Conservation (phyloP, 2,113 vertebrate genomes). For the Syngnathus typhle region DNA sequence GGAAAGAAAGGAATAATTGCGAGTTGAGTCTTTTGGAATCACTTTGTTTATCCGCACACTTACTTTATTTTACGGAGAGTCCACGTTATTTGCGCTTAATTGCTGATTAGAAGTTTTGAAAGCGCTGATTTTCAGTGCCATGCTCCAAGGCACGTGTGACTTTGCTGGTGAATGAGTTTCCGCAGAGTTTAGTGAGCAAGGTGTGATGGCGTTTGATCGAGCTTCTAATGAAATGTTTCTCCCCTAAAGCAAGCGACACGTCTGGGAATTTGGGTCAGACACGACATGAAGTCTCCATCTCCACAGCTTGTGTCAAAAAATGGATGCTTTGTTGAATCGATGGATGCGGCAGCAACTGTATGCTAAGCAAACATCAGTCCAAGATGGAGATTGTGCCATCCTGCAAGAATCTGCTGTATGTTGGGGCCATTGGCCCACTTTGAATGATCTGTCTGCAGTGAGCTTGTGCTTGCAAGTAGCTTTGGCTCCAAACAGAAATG, state of each 20-base stretch:
- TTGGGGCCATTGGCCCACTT: background rate
- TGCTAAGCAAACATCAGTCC: background rate
- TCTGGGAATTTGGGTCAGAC: slow-evolving; percentile 6
- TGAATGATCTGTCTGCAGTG: background rate
- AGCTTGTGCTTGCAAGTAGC: background rate
- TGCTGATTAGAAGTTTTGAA: background rate
- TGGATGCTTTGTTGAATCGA: background rate
- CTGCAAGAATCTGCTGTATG: background rate
- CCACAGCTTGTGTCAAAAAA: background rate
- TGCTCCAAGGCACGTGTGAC: background rate
- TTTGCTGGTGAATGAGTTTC: background rate
- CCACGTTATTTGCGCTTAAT: background rate
- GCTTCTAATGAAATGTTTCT: too few species aligned
- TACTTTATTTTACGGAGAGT: background rate
- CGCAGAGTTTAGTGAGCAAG: too few species aligned
- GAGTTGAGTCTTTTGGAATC: background rate
- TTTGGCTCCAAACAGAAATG: slow-evolving; percentile 3
- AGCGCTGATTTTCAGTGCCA: background rate
- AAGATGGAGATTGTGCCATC: background rate
- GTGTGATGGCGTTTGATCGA: too few species aligned
- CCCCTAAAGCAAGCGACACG: too few species aligned
- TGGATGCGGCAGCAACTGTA: background rate
- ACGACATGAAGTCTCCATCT: background rate
- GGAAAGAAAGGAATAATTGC: background rate
- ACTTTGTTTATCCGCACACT: background rate